Evolutionary conservation across 2,113 vertebrate species (phyloP), one percentile per base, ranked within the genome.

Genomic region (Hucho hucho): DNA sequence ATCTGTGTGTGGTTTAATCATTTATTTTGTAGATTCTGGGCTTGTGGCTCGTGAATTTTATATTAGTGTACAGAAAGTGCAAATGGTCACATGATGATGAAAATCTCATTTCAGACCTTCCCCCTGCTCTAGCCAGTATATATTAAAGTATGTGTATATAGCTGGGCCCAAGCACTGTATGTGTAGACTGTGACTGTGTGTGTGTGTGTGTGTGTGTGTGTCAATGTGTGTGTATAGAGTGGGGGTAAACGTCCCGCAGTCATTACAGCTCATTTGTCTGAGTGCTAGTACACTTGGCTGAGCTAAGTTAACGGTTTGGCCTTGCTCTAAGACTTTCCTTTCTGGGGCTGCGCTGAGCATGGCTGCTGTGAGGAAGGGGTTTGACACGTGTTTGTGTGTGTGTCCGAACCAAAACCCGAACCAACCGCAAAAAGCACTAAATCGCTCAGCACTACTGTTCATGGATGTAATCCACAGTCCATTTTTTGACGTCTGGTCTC

Each of bases 241-340:
- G 70, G 76, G 80, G 79, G 84, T 71, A 82, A 78, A 76, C 47
- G 75, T 88, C 85, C 86, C 79, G 74, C 68, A 77, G 77, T 88
- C 88, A 89, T 92, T 91, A 88, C 79, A 86, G 88, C 86, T 89
- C 86, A 90, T 91, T 92, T 90, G 89, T 89, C 88, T 91, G 88
- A 90, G 88, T 84, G 84, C 81, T 85, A 90, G 91, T 88, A 81
- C 88, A 89, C 88, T 90, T 86, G 88, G 87, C 87, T 87, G 85
- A 83, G 84, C 81, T 84, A 84, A 88, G 80, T 84, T 87, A 86
- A 88, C 87, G 86, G 87, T 90, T 92, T 87, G 85, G 76, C 82
- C 83, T 66, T 79, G 80, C 73, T 74, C 76, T 43, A 75, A 75
- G 9, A 43, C 11, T 43, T 11, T 43, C 37, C 37, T 43, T 43